Conservation (phyloP, 1,140 invertebrate genomes). For the Drosophila arizonae region DNA sequence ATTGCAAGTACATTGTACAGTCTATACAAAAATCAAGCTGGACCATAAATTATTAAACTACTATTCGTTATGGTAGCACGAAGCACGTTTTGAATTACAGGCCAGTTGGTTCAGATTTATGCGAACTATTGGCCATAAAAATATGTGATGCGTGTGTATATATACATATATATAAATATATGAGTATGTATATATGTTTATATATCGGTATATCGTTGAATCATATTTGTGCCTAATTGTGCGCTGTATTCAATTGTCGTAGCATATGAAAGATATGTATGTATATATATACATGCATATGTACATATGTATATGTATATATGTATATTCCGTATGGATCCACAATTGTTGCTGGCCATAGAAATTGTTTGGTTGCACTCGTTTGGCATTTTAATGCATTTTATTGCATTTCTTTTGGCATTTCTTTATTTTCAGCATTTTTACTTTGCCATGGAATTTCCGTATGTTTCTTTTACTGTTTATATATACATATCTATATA, state of each 20-base stretch:
- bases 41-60: constrained; percentile 64
- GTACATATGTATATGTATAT: constrained; percentile 39
- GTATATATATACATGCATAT: not conserved
- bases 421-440: constrained; percentile 67
- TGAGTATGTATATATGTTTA: too few relatives aligned
- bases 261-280: too few relatives aligned
- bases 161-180: not conserved
- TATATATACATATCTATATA: not conserved
- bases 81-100: constrained; percentile 57
- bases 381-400: constrained; percentile 69
- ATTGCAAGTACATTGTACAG: constrained; percentile 7
- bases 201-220: not conserved
- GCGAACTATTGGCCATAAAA: constrained; percentile 65
- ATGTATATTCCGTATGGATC: constrained; percentile 12
- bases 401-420: constrained; percentile 73
- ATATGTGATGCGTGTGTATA: constrained; percentile 33
- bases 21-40: constrained; percentile 57
- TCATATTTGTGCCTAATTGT: constrained; percentile 65
- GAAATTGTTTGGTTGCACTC: constrained; percentile 59
- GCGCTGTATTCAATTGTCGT: not conserved
- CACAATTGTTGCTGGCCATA: constrained; percentile 20
- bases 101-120: constrained; percentile 59
- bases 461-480: constrained; percentile 23
- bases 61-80: constrained; percentile 38
- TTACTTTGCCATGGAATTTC: constrained; percentile 58